phyloP scores from a whole-genome alignment of 2,113 vertebrate species.

The Melanotaenia duboulayi region DNA sequence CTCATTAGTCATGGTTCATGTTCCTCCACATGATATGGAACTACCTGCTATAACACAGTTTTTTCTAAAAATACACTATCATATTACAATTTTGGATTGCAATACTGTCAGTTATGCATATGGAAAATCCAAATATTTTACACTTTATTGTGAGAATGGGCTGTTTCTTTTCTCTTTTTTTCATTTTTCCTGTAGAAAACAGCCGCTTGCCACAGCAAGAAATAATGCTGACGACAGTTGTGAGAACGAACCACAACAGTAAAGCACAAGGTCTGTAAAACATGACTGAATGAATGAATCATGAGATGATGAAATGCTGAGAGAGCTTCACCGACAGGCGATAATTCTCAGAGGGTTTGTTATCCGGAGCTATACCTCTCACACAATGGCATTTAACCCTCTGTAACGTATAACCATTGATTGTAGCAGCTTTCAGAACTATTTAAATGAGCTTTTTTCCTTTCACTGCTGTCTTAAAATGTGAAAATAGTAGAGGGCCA shows the following conservation, averaged over 20 bases:
- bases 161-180: no score
- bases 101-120: no score
- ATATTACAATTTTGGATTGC: no score
- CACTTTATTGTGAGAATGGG: no score
- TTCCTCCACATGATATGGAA: no score
- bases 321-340: not conserved
- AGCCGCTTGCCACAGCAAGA: conserved; percentile 1
- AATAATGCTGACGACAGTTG: not conserved
- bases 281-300: not conserved
- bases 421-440: not conserved
- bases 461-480: not conserved
- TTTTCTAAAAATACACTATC: no score
- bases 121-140: no score
- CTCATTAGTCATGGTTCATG: no score
- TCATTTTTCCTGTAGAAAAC: not conserved
- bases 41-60: no score
- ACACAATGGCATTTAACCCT: not conserved
- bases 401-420: not conserved
- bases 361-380: not conserved
- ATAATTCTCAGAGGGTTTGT: not conserved
- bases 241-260: not conserved
- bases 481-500: conserved; percentile 7
- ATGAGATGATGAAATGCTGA: not conserved
- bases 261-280: conserved; percentile 2
- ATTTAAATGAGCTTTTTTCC: not conserved